Percentiles rank a stretch among this genome's conserved stretches.
phyloP scores from a whole-genome alignment of 2,888 invertebrate genomes.

The Microctonus aethiopoides region DNA sequence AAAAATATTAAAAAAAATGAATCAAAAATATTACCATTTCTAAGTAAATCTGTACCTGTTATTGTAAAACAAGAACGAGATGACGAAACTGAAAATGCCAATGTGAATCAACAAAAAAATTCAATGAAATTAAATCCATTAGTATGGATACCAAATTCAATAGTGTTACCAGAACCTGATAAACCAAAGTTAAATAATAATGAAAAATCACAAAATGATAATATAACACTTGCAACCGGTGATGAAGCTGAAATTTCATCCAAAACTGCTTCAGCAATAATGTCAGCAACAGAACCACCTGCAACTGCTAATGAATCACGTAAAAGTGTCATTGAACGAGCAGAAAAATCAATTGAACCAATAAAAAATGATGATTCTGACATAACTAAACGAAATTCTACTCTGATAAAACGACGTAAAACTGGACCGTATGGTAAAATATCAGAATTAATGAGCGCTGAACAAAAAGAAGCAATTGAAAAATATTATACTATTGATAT shows the following conservation, averaged over 20 bases:
- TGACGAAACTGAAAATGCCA: background rate
- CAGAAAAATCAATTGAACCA: background rate
- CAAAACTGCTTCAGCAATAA: background rate
- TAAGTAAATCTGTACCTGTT: background rate
- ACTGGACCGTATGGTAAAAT: slow-evolving; percentile 49
- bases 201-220: slow-evolving; percentile 18
- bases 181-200: background rate
- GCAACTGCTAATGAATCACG: background rate
- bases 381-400: background rate
- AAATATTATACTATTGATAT: slow-evolving; percentile 51
- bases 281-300: background rate
- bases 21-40: background rate
- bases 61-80: slow-evolving; percentile 41
- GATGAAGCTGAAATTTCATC: slow-evolving; percentile 40
- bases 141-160: slow-evolving; percentile 39
- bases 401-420: slow-evolving; percentile 23
- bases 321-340: slow-evolving; percentile 21
- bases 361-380: background rate
- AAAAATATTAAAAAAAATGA: background rate
- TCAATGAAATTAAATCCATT: slow-evolving; percentile 31
- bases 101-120: background rate
- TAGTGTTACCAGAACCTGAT: slow-evolving; percentile 7
- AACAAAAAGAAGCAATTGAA: slow-evolving; percentile 55
- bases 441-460: slow-evolving; percentile 54
- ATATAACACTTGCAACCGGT: slow-evolving; percentile 14